phyloP scores from a whole-genome alignment of 2,888 invertebrate genomes.

The Morpho helenor region DNA sequence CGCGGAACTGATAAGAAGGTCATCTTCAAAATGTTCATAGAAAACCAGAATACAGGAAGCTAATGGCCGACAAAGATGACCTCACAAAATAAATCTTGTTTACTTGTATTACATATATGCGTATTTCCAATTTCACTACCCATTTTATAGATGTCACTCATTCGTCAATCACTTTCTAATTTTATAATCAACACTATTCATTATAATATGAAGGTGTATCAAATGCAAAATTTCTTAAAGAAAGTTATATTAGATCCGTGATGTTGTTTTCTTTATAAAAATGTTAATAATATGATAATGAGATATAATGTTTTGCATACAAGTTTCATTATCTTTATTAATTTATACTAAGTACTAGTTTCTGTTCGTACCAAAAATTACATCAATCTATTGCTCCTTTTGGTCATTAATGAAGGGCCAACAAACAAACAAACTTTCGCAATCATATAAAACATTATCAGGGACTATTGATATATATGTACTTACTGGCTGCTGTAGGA shows the following conservation, averaged over 20 bases:
- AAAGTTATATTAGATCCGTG: too few species aligned
- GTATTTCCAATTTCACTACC: not conserved
- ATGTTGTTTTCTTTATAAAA: not conserved
- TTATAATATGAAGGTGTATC: too few species aligned
- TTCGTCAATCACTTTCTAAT: constrained; percentile 10
- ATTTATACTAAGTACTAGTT: not conserved
- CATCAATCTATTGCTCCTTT: not conserved
- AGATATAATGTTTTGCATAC: constrained; percentile 23
- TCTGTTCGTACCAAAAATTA: not conserved
- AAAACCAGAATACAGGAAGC: constrained; percentile 52
- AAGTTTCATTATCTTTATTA: constrained; percentile 5
- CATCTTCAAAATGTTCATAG: constrained; percentile 40
- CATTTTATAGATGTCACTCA: not conserved
- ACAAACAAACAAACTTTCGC: too few species aligned
- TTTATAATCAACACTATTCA: not conserved
- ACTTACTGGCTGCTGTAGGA: too few species aligned
- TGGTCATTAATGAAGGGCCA: not conserved
- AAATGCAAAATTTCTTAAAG: too few species aligned
- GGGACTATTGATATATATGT: too few species aligned
- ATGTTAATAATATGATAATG: constrained; percentile 35
- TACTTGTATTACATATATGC: not conserved
- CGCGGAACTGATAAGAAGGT: constrained; percentile 42
- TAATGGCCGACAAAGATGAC: constrained; percentile 37
- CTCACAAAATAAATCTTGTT: constrained; percentile 44
- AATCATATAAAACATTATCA: too few species aligned